A percentile compares a stretch with the other conserved stretches of the same genome.
These are phyloP conservation scores for Austrofundulus limnaeus DNA, from an alignment of 2,113 vertebrate species.

Conservation along the genomic window DNA sequence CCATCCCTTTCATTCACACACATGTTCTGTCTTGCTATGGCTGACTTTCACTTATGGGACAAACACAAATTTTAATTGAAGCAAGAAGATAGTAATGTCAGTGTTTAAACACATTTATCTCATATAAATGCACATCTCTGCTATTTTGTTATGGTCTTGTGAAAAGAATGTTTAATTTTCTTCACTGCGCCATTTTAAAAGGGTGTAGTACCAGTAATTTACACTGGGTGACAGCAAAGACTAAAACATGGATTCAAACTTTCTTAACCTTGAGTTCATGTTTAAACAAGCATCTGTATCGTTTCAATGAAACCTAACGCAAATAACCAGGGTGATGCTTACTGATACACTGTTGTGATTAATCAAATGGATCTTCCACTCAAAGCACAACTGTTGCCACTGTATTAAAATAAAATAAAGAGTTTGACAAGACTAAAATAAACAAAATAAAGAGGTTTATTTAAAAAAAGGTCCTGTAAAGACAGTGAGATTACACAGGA, in stretches of 20 bases:
- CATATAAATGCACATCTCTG: not conserved
- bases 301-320: constrained; percentile 11
- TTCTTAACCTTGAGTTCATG: not conserved
- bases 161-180: not conserved
- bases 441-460: no score
- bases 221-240: constrained; percentile 70
- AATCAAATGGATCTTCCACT: not conserved
- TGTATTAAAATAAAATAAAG: not conserved
- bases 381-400: not conserved
- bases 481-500: not conserved
- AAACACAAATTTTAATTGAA: no score
- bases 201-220: constrained; percentile 35
- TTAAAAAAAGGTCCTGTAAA: not conserved
- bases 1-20: no score
- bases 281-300: not conserved
- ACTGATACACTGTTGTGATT: constrained; percentile 11
- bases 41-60: no score
- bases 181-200: not conserved
- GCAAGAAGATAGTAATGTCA: not conserved
- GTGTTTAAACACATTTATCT: not conserved
- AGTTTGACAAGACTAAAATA: not conserved
- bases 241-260: constrained; percentile 9
- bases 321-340: constrained; percentile 11
- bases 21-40: no score
- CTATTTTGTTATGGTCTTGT: not conserved